Evolutionary conservation across 1,140 invertebrate genomes (phyloP).

Genomic region (Bursaphelenchus mucronatus): DNA sequence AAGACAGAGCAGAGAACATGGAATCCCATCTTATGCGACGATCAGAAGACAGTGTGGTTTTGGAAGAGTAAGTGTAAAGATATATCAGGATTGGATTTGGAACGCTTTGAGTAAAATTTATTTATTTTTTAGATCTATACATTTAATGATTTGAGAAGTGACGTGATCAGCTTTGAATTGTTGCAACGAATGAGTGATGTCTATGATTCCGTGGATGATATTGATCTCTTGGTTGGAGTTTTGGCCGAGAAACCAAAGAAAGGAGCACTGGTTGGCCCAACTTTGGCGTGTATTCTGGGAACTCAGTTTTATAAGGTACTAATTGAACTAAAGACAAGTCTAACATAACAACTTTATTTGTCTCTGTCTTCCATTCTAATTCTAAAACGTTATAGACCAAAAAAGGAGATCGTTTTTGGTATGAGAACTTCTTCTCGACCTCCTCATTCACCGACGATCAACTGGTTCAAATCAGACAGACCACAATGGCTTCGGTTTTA

Average conservation of each 20-base stretch:
- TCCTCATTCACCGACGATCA: conserved; percentile 71
- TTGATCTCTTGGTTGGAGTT: conserved; percentile 76
- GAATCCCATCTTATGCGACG: conserved; percentile 34
- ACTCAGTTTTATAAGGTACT: conserved; percentile 70
- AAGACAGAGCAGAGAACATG: conserved; percentile 44
- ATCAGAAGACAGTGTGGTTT: conserved; percentile 39
- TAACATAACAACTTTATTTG: conserved; percentile 22
- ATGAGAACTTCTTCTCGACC: conserved; percentile 52
- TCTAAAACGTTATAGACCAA: conserved; percentile 37
- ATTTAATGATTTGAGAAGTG: conserved; percentile 32
- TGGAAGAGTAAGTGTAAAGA: conserved; percentile 15
- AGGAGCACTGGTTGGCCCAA: conserved; percentile 70
- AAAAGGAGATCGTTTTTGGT: conserved; percentile 55
- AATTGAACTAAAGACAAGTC: conserved; percentile 9
- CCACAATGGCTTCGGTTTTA: conserved; percentile 69
- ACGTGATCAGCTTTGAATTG: conserved; percentile 74
- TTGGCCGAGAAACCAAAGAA: conserved; percentile 72
- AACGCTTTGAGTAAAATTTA: not conserved
- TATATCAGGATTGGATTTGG: no score
- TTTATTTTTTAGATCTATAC: conserved; percentile 37
- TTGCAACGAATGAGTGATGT: conserved; percentile 71
- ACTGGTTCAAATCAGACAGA: conserved; percentile 70
- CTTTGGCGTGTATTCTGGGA: conserved; percentile 76
- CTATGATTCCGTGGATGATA: conserved; percentile 69
- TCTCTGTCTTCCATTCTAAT: conserved; percentile 10